Base-by-base conservation (phyloP, 2,113 vertebrate genomes). In the Colossoma macropomum region DNA sequence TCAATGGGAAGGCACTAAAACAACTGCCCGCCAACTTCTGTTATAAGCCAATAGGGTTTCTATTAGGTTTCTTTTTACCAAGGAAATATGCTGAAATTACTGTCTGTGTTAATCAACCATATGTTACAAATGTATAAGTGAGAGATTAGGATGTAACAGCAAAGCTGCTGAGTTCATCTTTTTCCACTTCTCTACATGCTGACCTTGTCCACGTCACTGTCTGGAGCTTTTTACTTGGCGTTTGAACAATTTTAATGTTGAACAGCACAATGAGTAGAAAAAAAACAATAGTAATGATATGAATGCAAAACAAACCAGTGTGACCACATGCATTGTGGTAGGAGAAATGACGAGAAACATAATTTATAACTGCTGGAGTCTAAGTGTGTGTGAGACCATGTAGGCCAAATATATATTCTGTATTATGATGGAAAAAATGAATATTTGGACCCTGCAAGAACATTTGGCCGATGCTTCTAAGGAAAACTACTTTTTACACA, bases 121-220 rank as follows among this genome's bases (percentile, higher is more conserved):
- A 50, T 50, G 48, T 8, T 13, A 50, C 48, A 50, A 7, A 38
- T 38, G 34, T 38, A 7, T 3, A 3, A n/a, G n/a, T n/a, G n/a
- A n/a, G n/a, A 38, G 34, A 38, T 38, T 38, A 38, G 34, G 7
- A 38, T 38, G 34, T 38, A 38, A 38, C 34, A 50, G 48, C 48
- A 50, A 8, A 50, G 48, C 1, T 50, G 48, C 21, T 38, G 75
- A 52, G 66, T 78, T 73, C 25, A 71, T 83, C 34, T 62, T 83
- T 77, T 83, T 38, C 15, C 77, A 28, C 66, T 63, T 68, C 11
- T 62, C 75, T 62, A 45, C 7, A 11, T 19, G 34, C 66, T 83
- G 81, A 77, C 50, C 63, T 45, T 23, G 77, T 83, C 25, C 23
- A 69, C 59, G 69, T 25, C 32, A 5, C 10, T 60, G 72, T 60